Conservation (phyloP, 2,888 invertebrate species). For the Sycophila texana region DNA sequence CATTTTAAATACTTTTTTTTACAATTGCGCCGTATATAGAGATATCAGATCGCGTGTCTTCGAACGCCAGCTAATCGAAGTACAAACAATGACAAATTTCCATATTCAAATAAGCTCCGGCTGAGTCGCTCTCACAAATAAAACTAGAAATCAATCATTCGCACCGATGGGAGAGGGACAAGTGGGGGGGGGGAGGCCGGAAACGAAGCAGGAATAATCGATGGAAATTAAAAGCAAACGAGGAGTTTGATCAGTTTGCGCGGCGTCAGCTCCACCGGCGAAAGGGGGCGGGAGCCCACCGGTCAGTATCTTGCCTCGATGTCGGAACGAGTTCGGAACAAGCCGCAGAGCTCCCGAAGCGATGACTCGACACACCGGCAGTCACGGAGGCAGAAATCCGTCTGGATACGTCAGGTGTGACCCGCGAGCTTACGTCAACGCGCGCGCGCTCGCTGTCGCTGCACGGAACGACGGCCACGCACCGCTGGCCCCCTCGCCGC, state of each 20-base stretch:
- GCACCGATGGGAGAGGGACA: no score
- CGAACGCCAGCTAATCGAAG: no score
- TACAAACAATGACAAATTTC: no score
- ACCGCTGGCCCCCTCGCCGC: slow-evolving; percentile 18
- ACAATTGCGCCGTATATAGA: no score
- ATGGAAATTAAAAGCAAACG: no score
- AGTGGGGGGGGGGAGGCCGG: no score
- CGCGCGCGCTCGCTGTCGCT: slow-evolving; percentile 38
- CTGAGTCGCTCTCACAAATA: no score
- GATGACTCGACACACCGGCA: slow-evolving; percentile 53
- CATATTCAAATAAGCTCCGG: no score
- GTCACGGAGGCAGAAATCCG: slow-evolving; percentile 63
- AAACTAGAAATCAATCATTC: no score
- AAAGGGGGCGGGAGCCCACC: background rate
- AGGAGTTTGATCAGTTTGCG: background rate
- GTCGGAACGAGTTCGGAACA: slow-evolving; percentile 44
- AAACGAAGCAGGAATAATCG: no score
- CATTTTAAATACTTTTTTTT: background rate
- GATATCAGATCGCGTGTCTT: no score
- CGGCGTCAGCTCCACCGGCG: background rate
- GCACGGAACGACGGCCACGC: slow-evolving; percentile 25
- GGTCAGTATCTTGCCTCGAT: background rate
- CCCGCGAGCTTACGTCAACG: slow-evolving; percentile 59
- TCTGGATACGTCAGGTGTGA: slow-evolving; percentile 66
- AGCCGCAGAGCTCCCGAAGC: slow-evolving; percentile 31